Base-by-base conservation (phyloP, 2,888 invertebrate species). In the Phengaris arion region DNA sequence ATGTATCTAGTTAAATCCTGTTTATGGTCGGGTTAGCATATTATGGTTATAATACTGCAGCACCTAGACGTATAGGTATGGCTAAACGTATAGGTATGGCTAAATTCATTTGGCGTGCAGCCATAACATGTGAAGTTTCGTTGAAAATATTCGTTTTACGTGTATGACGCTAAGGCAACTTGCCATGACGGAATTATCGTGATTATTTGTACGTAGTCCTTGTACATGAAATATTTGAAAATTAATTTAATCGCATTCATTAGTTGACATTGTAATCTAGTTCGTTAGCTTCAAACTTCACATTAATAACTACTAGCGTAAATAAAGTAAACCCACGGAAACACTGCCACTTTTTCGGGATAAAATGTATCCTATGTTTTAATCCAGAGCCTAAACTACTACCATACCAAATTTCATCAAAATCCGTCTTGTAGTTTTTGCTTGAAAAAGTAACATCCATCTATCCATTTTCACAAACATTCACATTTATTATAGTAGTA, bases 51-150 rank as follows among this genome's bases (percentile, higher is more conserved):
- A 89, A 86, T 86, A 85, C 86, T 35, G 4, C 48, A 85, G 85
- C 85, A 86, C 85, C 86, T 79, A 78, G 77, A 79, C 77, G 77
- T 76, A 76, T 76, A 79, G 79, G 80, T 89, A 90, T 92, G 89
- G 89, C 89, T 89, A 90, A 92, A 91, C 77, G 77, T 76, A 76
- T 76, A 79, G 79, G 80, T 89, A 90, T 92, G 89, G 89, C 89
- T 89, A 90, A 92, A 91, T 89, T 92, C 92, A 92, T 92, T 93
- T 93, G 92, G 93, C 92, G 92, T 91, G 87, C 91, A 88, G 91
- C 93, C 93, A 92, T 88, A 85, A 85, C 87, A 89, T 89, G 86
- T 85, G 85, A 86, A 86, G 85, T 75, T 79, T 86, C 85, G 86
- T 89, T 91, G 89, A 88, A 91, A 92, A 90, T 91, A 91, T 89